Conservation (phyloP, 2,113 vertebrate species). For the Hyaena hyaena region DNA sequence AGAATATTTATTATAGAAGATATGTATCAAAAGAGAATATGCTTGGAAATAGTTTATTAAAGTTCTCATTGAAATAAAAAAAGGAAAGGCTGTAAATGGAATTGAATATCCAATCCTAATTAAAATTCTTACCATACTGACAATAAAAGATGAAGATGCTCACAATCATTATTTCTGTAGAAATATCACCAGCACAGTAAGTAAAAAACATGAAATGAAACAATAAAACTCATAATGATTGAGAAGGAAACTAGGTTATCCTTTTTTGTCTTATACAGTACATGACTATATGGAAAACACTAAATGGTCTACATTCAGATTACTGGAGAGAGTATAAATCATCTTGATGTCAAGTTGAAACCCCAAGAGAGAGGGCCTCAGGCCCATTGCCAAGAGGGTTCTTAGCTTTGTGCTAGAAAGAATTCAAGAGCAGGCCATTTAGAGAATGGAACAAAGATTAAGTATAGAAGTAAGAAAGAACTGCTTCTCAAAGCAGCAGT, state of each 20-base stretch:
- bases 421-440: background rate
- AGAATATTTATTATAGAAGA: background rate
- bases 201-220: background rate
- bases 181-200: background rate
- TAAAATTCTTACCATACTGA: background rate
- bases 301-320: background rate
- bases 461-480: background rate
- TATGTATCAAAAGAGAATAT: background rate
- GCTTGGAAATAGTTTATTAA: background rate
- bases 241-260: background rate
- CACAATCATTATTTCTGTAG: background rate
- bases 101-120: background rate
- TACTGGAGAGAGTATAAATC: background rate
- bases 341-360: background rate
- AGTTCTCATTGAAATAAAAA: background rate
- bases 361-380: background rate
- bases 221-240: background rate
- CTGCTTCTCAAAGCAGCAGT: background rate
- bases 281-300: background rate
- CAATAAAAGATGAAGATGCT: background rate
- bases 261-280: background rate
- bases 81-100: background rate
- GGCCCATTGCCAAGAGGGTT: background rate
- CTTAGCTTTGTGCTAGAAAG: background rate
- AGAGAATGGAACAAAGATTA: background rate